Evolutionary conservation across 2,888 invertebrate species (phyloP), one percentile per base, ranked within the genome.

Genomic region (Conomelus anceps): DNA sequence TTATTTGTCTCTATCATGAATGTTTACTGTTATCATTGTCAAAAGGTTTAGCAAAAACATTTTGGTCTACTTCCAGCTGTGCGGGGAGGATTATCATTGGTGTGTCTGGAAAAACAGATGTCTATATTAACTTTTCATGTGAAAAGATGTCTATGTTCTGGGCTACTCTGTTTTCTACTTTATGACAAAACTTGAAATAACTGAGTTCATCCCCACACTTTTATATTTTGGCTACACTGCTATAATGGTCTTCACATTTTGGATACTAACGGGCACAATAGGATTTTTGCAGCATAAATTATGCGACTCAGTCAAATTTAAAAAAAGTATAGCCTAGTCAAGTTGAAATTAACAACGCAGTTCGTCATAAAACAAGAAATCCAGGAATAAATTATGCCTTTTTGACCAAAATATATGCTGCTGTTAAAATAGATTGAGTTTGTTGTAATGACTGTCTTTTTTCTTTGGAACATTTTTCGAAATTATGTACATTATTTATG

Each of bases 31-130:
- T n/a, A n/a, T n/a, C n/a, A n/a, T n/a, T n/a, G n/a, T n/a, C n/a
- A n/a, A n/a, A n/a, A n/a, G n/a, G n/a, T n/a, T n/a, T n/a, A n/a
- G n/a, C n/a, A n/a, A n/a, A n/a, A n/a, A n/a, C n/a, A n/a, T n/a
- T n/a, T n/a, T 99, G 97, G 98, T 98, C 7, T 99, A 99, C 94
- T 99, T 99, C 93, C 99, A 99, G 94, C 95, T 99, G n/a, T 99
- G 99, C 94, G 98, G 98, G 92, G 99, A 99, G 96, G 98, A 99
- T 93, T 99, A 99, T 93, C 97, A 98, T 92, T 99, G 99, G 99
- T 90, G 97, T 99, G 0, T 98, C 98, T 34, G 99, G 99, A 88
- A 99, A 99, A 86, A 99, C 99, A 84, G 98, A 99, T 63, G 95
- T n/a, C n/a, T n/a, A n/a, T n/a, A n/a, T n/a, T n/a, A n/a, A n/a